Conservation (phyloP, 2,797 vertebrate genomes). For the Coluber constrictor region DNA sequence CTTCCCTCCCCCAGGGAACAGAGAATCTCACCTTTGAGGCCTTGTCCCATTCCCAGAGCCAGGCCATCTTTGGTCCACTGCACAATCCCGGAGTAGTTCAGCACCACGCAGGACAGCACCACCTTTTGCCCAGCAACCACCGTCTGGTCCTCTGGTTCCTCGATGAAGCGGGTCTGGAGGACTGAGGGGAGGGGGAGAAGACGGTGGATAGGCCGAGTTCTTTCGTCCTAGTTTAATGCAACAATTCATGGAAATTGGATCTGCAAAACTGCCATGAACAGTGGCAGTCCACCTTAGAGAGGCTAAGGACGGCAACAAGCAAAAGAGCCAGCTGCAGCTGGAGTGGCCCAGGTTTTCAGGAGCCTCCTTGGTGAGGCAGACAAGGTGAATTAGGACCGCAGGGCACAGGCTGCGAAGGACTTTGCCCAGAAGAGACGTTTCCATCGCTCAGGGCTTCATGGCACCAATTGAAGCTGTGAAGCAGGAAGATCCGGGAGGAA, state of each 20-base stretch:
- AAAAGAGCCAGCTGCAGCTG: neutral
- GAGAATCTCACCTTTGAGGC: constrained; percentile 79
- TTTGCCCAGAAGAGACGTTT: neutral
- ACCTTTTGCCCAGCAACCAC: constrained; percentile 89
- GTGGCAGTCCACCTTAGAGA: neutral
- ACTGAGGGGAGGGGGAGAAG: constrained; percentile 60
- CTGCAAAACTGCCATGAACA: neutral
- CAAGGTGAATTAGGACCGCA: neutral
- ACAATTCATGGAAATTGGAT: no score
- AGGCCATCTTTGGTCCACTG: constrained; percentile 97
- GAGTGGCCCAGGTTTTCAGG: no score
- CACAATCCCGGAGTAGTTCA: constrained; percentile 94
- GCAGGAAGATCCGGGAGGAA: neutral
- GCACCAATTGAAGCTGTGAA: neutral
- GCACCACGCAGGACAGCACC: constrained; percentile 86
- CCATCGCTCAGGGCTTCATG: neutral
- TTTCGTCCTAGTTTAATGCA: no score
- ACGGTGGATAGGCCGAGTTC: neutral
- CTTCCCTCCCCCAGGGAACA: neutral
- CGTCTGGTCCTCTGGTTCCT: constrained; percentile 90
- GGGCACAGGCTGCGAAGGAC: no score
- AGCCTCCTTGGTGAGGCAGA: neutral
- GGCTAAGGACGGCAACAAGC: no score
- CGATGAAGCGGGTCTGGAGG: constrained; percentile 82
- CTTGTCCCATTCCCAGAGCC: constrained; percentile 88